A percentile compares a stretch with the other conserved stretches of the same genome.
phyloP scores from a whole-genome alignment of 1,140 invertebrate species.

The Colletes gigas region DNA sequence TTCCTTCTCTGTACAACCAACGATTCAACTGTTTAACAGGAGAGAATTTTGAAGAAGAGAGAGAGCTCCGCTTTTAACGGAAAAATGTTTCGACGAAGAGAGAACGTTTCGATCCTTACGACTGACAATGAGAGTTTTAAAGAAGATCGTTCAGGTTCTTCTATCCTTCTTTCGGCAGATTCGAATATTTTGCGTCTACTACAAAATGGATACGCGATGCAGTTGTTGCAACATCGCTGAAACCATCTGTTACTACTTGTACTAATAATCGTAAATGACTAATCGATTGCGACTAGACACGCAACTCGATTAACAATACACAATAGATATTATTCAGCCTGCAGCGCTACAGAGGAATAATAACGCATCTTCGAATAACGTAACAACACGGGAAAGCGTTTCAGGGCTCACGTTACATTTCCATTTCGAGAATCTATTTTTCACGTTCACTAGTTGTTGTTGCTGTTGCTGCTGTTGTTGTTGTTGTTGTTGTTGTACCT shows the following conservation, averaged over 20 bases:
- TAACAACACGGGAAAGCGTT: neutral
- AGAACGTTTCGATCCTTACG: neutral
- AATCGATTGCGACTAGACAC: too few relatives aligned
- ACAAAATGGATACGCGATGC: neutral
- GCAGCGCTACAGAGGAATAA: neutral
- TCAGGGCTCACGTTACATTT: neutral
- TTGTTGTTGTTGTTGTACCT: neutral
- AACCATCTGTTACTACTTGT: neutral
- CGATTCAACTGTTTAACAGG: constrained; percentile 22
- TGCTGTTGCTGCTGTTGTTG: neutral
- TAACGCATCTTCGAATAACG: neutral
- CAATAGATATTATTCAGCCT: too few relatives aligned
- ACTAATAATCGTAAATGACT: neutral
- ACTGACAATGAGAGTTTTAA: neutral
- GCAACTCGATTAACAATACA: neutral
- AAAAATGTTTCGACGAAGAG: neutral
- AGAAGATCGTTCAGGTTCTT: neutral
- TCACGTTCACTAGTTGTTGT: constrained; percentile 6
- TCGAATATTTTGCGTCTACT: neutral
- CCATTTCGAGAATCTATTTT: constrained; percentile 2
- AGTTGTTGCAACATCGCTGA: neutral
- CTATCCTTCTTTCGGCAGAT: neutral
- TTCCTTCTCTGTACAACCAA: constrained; percentile 23
- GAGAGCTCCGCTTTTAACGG: constrained; percentile 5
- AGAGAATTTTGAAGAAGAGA: constrained; percentile 17